A percentile compares a stretch with the other conserved stretches of the same genome.
phyloP scores from a whole-genome alignment of 2,113 vertebrate genomes.

The Speoplatyrhinus poulsoni region DNA sequence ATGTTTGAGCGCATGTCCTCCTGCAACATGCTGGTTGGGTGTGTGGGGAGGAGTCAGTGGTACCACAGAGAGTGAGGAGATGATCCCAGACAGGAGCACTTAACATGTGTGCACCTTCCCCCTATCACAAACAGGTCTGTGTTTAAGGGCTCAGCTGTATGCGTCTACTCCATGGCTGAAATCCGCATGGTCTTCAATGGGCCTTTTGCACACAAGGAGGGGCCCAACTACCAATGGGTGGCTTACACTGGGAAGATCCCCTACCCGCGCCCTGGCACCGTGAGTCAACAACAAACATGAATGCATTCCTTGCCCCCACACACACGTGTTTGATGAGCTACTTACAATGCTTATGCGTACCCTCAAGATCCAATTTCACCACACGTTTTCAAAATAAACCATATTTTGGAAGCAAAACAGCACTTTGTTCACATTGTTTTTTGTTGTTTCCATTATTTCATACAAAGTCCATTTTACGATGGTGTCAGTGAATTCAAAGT shows the following conservation, averaged over 20 bases:
- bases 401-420: too few species aligned
- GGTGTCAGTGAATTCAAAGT: too few species aligned
- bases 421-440: too few species aligned
- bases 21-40: conserved; percentile 34
- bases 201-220: conserved; percentile 97
- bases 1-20: conserved; percentile 35
- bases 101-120: conserved; percentile 25
- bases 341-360: not conserved
- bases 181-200: conserved; percentile 98
- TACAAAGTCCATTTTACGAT: too few species aligned
- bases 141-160: conserved; percentile 96
- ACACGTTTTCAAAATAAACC: too few species aligned
- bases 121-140: conserved; percentile 80
- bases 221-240: conserved; percentile 99
- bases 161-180: conserved; percentile 98
- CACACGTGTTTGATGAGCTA: not conserved
- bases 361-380: not conserved
- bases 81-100: not conserved
- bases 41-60: conserved; percentile 44
- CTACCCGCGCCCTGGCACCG: conserved; percentile 94
- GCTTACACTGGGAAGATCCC: conserved; percentile 97
- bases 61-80: conserved; percentile 1
- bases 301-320: not conserved
- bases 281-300: conserved; percentile 67
- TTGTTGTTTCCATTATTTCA: too few species aligned